Conservation (phyloP, 2,888 invertebrate species). For the Miltochrista miniata region DNA sequence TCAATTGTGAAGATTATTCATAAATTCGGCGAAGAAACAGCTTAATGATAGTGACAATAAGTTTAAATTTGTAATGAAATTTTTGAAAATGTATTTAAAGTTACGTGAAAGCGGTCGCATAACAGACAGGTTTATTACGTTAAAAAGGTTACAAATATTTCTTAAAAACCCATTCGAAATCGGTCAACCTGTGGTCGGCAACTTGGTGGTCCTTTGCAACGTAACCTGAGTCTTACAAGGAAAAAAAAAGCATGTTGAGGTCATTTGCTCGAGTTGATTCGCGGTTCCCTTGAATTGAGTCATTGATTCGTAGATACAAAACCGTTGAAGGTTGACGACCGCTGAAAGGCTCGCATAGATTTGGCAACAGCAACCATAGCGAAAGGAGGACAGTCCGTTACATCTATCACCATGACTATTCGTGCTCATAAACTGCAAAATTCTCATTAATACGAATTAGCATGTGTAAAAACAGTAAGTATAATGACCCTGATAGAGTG, state of each 20-base stretch:
- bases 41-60: not conserved
- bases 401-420: conserved; percentile 9
- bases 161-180: conserved; percentile 17
- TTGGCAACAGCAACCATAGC: conserved; percentile 33
- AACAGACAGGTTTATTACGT: not conserved
- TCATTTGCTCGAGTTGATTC: conserved; percentile 13
- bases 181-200: conserved; percentile 26
- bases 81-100: not conserved
- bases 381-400: conserved; percentile 47
- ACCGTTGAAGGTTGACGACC: conserved; percentile 43
- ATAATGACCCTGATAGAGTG: too few relatives aligned
- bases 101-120: not conserved
- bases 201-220: not conserved
- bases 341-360: conserved; percentile 37
- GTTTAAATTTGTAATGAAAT: not conserved
- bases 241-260: conserved; percentile 21
- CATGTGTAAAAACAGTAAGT: not conserved
- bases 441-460: not conserved
- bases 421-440: not conserved
- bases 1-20: too few relatives aligned
- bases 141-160: conserved; percentile 5
- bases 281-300: conserved; percentile 30
- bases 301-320: conserved; percentile 34
- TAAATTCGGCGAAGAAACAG: too few relatives aligned
- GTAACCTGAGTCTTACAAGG: conserved; percentile 11